Percentiles rank a stretch among this genome's conserved stretches.
phyloP scores from a whole-genome alignment of 2,888 invertebrate species.

The Empis livida region DNA sequence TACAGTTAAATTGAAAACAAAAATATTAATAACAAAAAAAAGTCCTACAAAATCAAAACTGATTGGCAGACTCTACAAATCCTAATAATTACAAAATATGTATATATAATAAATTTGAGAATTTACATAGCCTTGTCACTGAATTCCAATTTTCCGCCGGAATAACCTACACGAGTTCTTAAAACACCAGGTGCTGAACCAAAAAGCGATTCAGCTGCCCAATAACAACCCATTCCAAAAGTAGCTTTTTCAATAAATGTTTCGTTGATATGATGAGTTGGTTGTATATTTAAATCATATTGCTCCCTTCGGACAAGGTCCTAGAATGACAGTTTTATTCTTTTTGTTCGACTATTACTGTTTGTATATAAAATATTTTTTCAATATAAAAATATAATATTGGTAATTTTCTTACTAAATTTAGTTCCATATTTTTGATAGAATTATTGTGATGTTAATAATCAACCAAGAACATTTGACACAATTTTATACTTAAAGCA shows the following conservation, averaged over 20 bases:
- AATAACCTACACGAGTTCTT: constrained; percentile 75
- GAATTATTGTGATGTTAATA: too few species aligned
- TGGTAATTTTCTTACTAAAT: too few species aligned
- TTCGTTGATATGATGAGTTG: constrained; percentile 9
- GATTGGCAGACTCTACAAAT: too few species aligned
- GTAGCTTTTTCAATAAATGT: constrained; percentile 41
- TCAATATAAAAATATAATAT: too few species aligned
- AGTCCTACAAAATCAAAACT: too few species aligned
- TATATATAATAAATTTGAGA: too few species aligned
- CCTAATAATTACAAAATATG: too few species aligned
- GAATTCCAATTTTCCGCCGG: constrained; percentile 62
- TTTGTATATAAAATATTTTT: too few species aligned
- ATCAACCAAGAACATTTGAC: too few species aligned
- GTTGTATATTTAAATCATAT: constrained; percentile 1
- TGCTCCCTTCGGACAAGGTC: constrained; percentile 4
- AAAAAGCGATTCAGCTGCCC: constrained; percentile 70
- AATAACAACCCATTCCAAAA: constrained; percentile 81
- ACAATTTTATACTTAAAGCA: too few species aligned
- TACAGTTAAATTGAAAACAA: constrained; percentile 32
- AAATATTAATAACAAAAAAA: background rate
- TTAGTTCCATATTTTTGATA: too few species aligned
- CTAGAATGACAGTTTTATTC: background rate
- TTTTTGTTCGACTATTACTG: background rate
- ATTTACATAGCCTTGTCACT: constrained; percentile 73
- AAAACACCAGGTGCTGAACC: constrained; percentile 51